Evolutionary conservation across 2,888 invertebrate genomes (phyloP).

Genomic region (Rotaria socialis): DNA sequence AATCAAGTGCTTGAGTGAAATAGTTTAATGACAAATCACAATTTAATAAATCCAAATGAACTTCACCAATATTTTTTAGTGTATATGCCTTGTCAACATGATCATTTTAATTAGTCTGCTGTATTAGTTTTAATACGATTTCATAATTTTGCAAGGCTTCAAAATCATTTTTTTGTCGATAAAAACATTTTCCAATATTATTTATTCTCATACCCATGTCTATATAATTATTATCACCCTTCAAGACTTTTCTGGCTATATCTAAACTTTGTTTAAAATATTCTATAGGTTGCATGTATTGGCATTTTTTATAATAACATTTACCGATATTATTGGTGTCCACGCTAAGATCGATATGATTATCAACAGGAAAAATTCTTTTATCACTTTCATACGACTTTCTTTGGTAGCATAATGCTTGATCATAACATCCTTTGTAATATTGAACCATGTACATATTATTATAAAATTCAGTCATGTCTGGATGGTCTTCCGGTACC

Average conservation of each 20-base stretch:
- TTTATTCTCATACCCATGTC: neutral
- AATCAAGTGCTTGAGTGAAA: neutral
- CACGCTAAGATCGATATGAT: neutral
- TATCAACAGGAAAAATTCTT: neutral
- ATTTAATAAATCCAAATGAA: neutral
- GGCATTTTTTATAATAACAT: neutral
- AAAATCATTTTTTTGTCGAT: neutral
- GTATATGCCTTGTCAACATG: slow-evolving; percentile 1
- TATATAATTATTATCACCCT: no score
- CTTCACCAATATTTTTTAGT: neutral
- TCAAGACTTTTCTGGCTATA: no score
- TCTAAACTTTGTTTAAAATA: no score
- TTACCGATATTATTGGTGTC: neutral
- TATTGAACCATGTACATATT: neutral
- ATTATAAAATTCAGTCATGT: neutral
- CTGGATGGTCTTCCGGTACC: neutral
- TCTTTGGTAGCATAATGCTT: neutral
- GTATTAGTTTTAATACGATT: neutral
- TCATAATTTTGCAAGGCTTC: neutral
- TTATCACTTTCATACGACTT: neutral
- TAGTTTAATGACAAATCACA: neutral
- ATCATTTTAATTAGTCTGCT: neutral
- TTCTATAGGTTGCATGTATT: no score
- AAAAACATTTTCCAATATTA: neutral
- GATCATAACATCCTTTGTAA: neutral